Base-by-base conservation (phyloP, 2,888 invertebrate species). In the Torymus aiolomorphi region DNA sequence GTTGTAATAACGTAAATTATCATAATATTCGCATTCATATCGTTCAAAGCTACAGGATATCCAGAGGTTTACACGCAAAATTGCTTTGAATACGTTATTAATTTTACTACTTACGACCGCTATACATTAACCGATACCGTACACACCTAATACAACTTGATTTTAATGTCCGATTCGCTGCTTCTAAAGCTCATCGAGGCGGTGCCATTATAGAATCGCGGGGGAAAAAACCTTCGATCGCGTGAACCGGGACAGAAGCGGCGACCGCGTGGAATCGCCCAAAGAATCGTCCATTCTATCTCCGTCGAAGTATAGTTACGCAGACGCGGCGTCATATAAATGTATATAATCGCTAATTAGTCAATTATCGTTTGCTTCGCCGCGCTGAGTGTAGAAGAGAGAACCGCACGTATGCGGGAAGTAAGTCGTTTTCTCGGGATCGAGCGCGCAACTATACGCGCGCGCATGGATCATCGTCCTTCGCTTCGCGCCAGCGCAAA, bases 341-440 rank as follows among this genome's bases (percentile, higher is more conserved):
- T 54, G 66, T 63, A 56, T 12, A 66, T 18, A 62, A 42, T 31
- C 24, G 66, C 56, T 80, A 71, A 80, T 73, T 80, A 72, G 18
- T 42, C 62, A 80, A 72, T 76, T 76, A 76, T n/a, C 52, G 24
- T 18, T 61, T 65, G 18, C 59, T 51, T 24, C 10, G 42, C 13
- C 11, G 8, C 31, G 31, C 31, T 49, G 42, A 10, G 54, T 16
- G 12, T 54, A 10, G 13, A n/a, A 18, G 13, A 61, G 62, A n/a
- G 49, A 75, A 61, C 66, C 24, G 16, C 59, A 61, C 66, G 42
- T 56, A 75, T 76, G 59, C 72, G 70, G 69, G 72, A 71, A 75
- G 76, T 71, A 54, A 75, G 71, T 42, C 66, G 61, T 66, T 78
- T 74, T 78, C 74, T 78, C n/a, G 49, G 70, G 70, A 70, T 42